Evolutionary conservation across 2,888 invertebrate genomes (phyloP), one percentile per base, ranked within the genome.

Genomic region (Athetis lepigone): DNA sequence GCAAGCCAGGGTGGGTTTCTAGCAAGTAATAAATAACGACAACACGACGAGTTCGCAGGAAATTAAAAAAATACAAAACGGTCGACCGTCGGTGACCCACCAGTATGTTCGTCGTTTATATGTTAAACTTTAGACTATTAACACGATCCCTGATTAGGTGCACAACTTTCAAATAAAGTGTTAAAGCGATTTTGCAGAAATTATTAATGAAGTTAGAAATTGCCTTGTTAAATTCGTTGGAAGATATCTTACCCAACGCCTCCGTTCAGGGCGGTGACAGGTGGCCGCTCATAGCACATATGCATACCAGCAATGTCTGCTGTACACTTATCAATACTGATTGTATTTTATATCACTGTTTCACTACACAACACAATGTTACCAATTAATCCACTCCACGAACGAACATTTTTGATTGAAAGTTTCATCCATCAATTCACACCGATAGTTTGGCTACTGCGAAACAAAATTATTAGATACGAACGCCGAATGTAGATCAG

Each of bases 261-360:
- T 85, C 92, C 92, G 93, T 94, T 94, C 88, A 94, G 88, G 88
- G 92, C 86, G 88, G 90, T 90, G 85, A 94, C 93, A 92, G 81
- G 70, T 65, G 94, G 93, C 83, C 94, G 85, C 86, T 94, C 94
- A 93, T 93, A 95, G 85, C 94, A 94, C 93, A 94, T 88, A 92
- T 94, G 94, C 94, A 95, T 95, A 87, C 90, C 93, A 92, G 89
- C 90, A 82, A 85, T 81, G 84, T 80, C 88, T 80, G 81, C 84
- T 71, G 82, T 75, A 82, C 87, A 83, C 83, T 89, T 88, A 81
- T 86, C 80, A 70, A 82, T 84, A 81, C 85, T 85, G 79, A 80
- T 78, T 77, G 75, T 72, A 70, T 39, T 66, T 64, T 54, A 68
- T 55, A 57, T 54, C 69, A 72, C 71, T 72, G 76, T 58, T 75